Evolutionary conservation across 2,797 vertebrate species (phyloP).

Genomic region (Helarctos malayanus): DNA sequence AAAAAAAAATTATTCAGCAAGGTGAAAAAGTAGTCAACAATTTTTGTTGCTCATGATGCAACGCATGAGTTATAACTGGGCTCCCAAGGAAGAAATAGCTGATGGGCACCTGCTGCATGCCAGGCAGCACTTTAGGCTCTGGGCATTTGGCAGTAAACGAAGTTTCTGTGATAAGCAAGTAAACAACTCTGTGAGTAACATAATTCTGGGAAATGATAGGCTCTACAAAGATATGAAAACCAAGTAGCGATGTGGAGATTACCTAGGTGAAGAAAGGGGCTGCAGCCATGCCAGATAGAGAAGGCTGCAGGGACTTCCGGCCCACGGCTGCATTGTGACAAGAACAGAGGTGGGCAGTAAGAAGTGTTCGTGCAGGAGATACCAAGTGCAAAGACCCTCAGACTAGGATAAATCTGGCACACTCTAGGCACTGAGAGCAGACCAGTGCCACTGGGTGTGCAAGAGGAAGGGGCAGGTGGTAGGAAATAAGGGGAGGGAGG

Average conservation of each 20-base stretch:
- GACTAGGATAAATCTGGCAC: not conserved
- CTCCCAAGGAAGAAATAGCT: not conserved
- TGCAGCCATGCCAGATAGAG: not conserved
- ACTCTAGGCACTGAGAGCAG: not conserved
- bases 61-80: not conserved
- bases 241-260: not conserved
- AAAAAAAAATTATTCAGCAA: not conserved
- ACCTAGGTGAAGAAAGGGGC: fast-evolving
- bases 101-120: not conserved
- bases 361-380: not conserved
- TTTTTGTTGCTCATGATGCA: not conserved
- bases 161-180: not conserved
- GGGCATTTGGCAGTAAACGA: not conserved
- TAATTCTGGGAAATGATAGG: not conserved
- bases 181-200: not conserved
- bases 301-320: not conserved
- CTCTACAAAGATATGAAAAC: not conserved
- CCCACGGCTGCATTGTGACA: not conserved
- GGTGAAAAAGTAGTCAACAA: not conserved
- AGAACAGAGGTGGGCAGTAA: not conserved
- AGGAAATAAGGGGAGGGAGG: too few species aligned
- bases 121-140: not conserved
- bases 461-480: too few species aligned
- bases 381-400: not conserved
- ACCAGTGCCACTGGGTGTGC: fast-evolving